Conservation (phyloP, 1,140 invertebrate genomes). For the Drosophila sp. region DNA sequence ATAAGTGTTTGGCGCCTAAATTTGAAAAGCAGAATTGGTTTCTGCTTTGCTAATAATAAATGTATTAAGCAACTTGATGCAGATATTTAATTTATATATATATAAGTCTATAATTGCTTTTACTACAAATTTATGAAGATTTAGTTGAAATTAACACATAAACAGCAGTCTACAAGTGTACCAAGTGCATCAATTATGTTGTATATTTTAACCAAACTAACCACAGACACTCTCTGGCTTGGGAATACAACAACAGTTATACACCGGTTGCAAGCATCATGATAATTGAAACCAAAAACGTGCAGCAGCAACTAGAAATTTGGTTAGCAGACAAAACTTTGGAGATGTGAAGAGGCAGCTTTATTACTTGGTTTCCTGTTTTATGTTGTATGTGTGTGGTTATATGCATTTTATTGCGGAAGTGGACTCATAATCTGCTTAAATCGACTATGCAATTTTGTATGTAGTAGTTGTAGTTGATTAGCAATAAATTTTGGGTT, state of each 20-base stretch:
- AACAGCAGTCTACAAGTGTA: neutral
- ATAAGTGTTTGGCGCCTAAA: neutral
- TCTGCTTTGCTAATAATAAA: too few relatives aligned
- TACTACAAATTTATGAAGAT: too few relatives aligned
- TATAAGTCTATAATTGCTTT: too few relatives aligned
- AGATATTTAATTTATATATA: too few relatives aligned
- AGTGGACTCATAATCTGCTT: conserved; percentile 38
- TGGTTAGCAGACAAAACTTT: conserved; percentile 7
- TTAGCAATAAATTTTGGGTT: conserved; percentile 58
- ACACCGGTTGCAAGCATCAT: neutral
- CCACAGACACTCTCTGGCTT: neutral
- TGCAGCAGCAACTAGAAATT: conserved; percentile 9
- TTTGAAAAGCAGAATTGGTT: neutral
- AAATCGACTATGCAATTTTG: conserved; percentile 22
- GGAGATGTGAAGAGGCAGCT: neutral
- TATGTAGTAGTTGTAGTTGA: conserved; percentile 50
- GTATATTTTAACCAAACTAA: neutral
- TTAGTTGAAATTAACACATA: too few relatives aligned
- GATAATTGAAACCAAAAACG: conserved; percentile 33
- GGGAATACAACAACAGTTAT: neutral
- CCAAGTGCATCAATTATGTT: neutral
- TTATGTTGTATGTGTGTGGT: neutral
- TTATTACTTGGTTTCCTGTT: conserved; percentile 1
- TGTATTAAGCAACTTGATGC: too few relatives aligned
- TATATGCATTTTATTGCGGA: conserved; percentile 1